Evolutionary conservation across 2,113 vertebrate genomes (phyloP).

Genomic region (Smithornis capensis): DNA sequence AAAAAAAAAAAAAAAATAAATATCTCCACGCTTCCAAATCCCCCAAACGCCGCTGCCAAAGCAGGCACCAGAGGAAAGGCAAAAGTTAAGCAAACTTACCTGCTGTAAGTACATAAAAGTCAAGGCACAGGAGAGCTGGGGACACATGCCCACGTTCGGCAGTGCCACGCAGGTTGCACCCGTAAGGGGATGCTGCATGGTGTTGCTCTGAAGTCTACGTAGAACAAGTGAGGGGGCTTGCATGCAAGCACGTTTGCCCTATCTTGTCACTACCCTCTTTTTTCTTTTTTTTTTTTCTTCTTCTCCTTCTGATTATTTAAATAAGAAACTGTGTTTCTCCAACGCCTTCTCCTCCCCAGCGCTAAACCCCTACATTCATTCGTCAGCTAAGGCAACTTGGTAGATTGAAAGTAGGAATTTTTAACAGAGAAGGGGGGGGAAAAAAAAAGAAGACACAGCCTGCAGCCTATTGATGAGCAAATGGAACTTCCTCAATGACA

Average conservation of each 20-base stretch:
- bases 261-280: conserved; percentile 58
- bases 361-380: conserved; percentile 60
- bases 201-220: conserved; percentile 79
- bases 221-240: conserved; percentile 78
- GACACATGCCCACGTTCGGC: conserved; percentile 93
- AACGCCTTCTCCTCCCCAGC: neutral
- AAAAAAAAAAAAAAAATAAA: too few relatives aligned
- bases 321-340: conserved; percentile 3
- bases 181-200: conserved; percentile 93
- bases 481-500: conserved; percentile 77
- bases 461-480: conserved; percentile 76
- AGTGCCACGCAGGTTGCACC: conserved; percentile 95
- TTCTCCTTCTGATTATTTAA: conserved; percentile 33
- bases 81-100: conserved; percentile 84
- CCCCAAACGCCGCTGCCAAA: conserved; percentile 29
- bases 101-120: conserved; percentile 99
- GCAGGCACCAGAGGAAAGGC: conserved; percentile 16
- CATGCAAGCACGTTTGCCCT: conserved; percentile 74
- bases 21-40: neutral
- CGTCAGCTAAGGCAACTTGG: conserved; percentile 73
- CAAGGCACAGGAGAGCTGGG: conserved; percentile 96
- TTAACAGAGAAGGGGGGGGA: neutral
- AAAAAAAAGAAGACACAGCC: conserved; percentile 44
- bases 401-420: conserved; percentile 47
- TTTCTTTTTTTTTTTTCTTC: neutral